Percentiles rank a stretch among this genome's conserved stretches.
phyloP scores from a whole-genome alignment of 2,888 invertebrate species.

The Ennomos erosarius region DNA sequence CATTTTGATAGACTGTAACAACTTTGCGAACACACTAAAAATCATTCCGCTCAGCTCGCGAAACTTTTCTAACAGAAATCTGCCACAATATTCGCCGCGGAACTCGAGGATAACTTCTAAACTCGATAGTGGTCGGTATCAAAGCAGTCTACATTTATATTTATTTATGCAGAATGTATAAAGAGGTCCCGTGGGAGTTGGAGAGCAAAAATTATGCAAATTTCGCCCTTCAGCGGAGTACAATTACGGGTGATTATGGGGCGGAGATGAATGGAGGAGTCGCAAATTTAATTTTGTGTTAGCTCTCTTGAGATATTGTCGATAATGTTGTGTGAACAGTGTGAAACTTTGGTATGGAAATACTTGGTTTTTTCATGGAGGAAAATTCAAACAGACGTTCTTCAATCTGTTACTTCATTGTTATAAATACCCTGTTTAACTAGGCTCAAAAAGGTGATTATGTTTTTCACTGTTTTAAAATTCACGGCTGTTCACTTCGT shows the following conservation, averaged over 20 bases:
- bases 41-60: conserved; percentile 14
- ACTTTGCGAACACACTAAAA: conserved; percentile 25
- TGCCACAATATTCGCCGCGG: conserved; percentile 38
- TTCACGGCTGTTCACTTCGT: too few relatives aligned
- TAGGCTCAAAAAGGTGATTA: too few relatives aligned
- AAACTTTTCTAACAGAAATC: conserved; percentile 33
- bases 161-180: conserved; percentile 72
- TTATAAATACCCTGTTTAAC: too few relatives aligned
- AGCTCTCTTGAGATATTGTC: conserved; percentile 28
- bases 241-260: conserved; percentile 79
- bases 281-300: conserved; percentile 58
- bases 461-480: too few relatives aligned
- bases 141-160: conserved; percentile 52
- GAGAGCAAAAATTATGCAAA: conserved; percentile 76
- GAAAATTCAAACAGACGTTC: neutral
- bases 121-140: conserved; percentile 67
- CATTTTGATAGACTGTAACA: conserved; percentile 14
- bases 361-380: conserved; percentile 4
- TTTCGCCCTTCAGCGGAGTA: conserved; percentile 67
- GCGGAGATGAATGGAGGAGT: conserved; percentile 63
- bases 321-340: conserved; percentile 32
- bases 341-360: conserved; percentile 25
- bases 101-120: conserved; percentile 45
- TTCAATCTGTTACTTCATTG: too few relatives aligned
- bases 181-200: conserved; percentile 64